phyloP scores from a whole-genome alignment of 2,113 vertebrate genomes.

The Irena cyanogastra region DNA sequence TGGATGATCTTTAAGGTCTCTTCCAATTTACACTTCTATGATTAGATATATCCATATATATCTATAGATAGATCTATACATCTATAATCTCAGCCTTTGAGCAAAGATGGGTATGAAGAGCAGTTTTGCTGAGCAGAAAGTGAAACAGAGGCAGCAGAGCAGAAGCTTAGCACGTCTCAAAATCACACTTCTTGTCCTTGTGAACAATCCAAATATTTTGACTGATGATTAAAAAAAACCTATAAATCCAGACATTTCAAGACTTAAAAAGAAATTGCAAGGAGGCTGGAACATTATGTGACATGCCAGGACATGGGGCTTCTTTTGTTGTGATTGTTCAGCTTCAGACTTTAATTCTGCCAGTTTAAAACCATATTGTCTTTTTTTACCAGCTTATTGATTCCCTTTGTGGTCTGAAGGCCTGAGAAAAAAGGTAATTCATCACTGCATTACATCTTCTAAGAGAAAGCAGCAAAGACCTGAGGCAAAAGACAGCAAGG shows the following conservation, averaged over 20 bases:
- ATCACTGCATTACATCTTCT: not conserved
- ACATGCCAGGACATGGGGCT: fast-evolving
- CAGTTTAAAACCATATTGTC: not conserved
- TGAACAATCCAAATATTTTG: not conserved
- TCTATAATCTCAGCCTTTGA: not conserved
- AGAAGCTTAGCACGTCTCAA: not conserved
- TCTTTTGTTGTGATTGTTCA: not conserved
- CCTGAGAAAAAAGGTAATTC: not conserved
- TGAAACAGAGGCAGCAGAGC: not conserved
- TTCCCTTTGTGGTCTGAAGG: not conserved
- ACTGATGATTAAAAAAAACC: not conserved
- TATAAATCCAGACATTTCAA: not conserved
- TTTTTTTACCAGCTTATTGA: not conserved
- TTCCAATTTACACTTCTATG: not conserved
- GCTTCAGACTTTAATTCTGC: not conserved
- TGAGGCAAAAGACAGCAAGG: not conserved
- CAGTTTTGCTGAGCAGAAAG: not conserved
- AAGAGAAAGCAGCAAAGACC: not conserved
- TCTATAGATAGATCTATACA: not conserved
- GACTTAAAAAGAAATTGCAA: not conserved
- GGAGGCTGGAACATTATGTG: not conserved
- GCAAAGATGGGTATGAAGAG: not conserved
- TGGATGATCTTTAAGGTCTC: not conserved
- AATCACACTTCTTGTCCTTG: not conserved
- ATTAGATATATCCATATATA: not conserved